Conservation (phyloP, 2,888 invertebrate species). For the Cyclophora albipunctata region DNA sequence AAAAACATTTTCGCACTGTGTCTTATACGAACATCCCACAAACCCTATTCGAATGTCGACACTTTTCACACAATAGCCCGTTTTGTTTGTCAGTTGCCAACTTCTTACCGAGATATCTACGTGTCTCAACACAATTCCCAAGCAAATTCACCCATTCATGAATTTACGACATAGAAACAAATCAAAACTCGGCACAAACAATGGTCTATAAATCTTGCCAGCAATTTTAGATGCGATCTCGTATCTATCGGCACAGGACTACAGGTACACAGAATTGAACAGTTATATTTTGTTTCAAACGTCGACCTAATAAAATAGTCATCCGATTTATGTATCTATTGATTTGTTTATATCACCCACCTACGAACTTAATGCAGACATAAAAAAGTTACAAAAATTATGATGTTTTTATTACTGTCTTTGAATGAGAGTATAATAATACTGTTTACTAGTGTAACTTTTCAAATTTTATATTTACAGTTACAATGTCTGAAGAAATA, state of each 20-base stretch:
- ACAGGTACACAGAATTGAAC: conserved; percentile 33
- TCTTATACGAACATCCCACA: neutral
- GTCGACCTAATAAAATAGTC: conserved; percentile 19
- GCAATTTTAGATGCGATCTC: conserved; percentile 63
- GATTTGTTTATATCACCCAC: neutral
- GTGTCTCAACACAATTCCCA: conserved; percentile 21
- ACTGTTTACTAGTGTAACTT: too few species aligned
- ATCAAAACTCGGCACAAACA: conserved; percentile 55
- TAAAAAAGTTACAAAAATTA: neutral
- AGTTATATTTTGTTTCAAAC: conserved; percentile 14
- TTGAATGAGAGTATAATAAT: too few species aligned
- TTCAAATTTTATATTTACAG: too few species aligned
- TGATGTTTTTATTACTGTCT: too few species aligned
- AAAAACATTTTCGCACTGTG: too few species aligned
- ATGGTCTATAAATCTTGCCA: conserved; percentile 53
- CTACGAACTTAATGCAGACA: neutral
- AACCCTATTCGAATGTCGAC: conserved; percentile 5
- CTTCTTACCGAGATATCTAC: conserved; percentile 27
- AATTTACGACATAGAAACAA: conserved; percentile 52
- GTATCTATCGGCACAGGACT: conserved; percentile 41
- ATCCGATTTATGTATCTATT: neutral
- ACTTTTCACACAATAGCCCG: conserved; percentile 11
- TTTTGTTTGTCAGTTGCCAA: conserved; percentile 6
- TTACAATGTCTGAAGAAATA: too few species aligned
- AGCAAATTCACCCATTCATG: conserved; percentile 46